Base-by-base conservation (phyloP, 2,888 invertebrate genomes). In the Glyphotaelius pellucidus region DNA sequence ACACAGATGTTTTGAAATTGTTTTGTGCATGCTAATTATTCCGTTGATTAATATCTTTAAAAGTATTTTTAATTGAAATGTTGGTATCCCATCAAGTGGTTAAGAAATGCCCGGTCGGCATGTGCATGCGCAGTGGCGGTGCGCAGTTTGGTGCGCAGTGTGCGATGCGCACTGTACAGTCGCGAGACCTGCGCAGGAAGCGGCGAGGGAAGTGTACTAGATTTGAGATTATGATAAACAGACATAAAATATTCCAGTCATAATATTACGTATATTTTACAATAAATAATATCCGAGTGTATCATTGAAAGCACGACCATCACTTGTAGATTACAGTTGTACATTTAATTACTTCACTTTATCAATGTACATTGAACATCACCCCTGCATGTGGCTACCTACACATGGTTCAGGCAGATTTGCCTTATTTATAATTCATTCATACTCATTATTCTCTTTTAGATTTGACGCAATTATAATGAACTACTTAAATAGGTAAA, bases 211-310 rank as follows among this genome's bases (percentile, higher is more conserved):
- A 92, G 80, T 90, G 85, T 90, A 90, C 67, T 79, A 93, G 93
- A 93, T 93, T 90, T 52, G 89, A 91, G 92, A 88, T 90, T 91
- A 91, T 85, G 93, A 93, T 93, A 93, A 90, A 91, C 80, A 88
- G 52, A 31, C 90, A 87, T 92, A 93, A 92, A 91, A 89, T 92
- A 93, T 93, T 91, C 93, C 80, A 92, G 92, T 93, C 92, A 93
- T 93, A 93, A 93, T 93, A 90, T 92, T 92, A 91, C 86, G 91
- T 92, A 92, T 92, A 85, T 91, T 91, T 92, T 93, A 89, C 81
- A 92, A 86, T 86, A 86, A 86, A 30, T 42, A 86, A 42, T 42
- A 86, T n/a, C 15, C 31, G 14, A 38, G 80, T 91, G 92, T 91
- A 86, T 86, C 35, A 86, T 86, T 47, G 38, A 86, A 86, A 42